Evolutionary conservation across 2,888 invertebrate genomes (phyloP), one percentile per base, ranked within the genome.

Genomic region (Ernsta delagoae): DNA sequence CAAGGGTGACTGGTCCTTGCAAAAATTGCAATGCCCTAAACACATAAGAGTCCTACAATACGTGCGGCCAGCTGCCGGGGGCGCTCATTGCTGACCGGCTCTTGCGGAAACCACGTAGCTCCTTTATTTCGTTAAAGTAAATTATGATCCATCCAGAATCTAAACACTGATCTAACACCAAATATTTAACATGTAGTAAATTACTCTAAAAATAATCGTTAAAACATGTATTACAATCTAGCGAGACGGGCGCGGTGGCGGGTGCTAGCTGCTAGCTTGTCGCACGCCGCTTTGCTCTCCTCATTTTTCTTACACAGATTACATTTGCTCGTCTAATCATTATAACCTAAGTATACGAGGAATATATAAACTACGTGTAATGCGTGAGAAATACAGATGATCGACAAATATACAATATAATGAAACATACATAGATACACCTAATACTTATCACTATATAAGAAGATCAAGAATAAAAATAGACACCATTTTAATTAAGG

Each of bases 121-220:
- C 48, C 45, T 41, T 61, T 61, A 61, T 56, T 11, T 61, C 61
- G 11, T 16, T 43, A 68, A 62, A 16, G 11, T 8, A 62, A 68
- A 57, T 39, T 61, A 61, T 68, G 68, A 68, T 68, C 68, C 68
- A 68, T 68, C 68, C 57, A 54, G 61, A 57, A 48, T 68, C 68
- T 68, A 68, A 61, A 68, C 68, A 62, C 62, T 39, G 67, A 68
- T 62, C 67, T 68, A 68, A 68, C 67, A 68, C 62, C 67, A 57
- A 68, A 62, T 62, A 68, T 68, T 61, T 62, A 62, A 68, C 62
- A 68, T 54, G n/a, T 48, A 48, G 39, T 68, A 61, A 62, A 68
- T 60, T 39, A 67, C 56, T 36, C 56, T 68, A 68, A 39, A 36
- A 56, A 34, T 56, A 34, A 57, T 24, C 57, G 54, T 54, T 56